Conservation (phyloP, 2,113 vertebrate genomes). For the Rhabdomys dilectus region DNA sequence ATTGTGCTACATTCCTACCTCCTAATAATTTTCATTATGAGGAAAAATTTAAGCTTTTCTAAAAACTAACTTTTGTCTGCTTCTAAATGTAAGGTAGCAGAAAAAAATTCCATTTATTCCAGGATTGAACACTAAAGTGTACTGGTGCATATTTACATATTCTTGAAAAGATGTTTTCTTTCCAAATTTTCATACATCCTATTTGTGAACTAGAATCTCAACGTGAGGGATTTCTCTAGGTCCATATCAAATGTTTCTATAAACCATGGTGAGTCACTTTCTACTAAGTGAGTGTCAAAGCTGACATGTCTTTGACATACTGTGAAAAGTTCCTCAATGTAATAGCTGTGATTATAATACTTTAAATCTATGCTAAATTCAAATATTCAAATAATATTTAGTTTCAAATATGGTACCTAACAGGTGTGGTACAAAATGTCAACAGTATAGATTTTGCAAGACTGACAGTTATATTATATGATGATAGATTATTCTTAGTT, state of each 20-base stretch:
- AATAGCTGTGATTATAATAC: background rate
- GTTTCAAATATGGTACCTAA: background rate
- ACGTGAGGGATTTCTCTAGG: background rate
- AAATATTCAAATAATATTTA: background rate
- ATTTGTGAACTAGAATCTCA: background rate
- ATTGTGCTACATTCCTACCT: too few relatives aligned
- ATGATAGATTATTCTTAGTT: slow-evolving; percentile 37
- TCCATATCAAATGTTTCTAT: background rate
- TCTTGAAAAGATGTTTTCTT: slow-evolving; percentile 19
- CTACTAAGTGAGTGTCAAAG: background rate
- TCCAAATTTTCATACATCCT: background rate
- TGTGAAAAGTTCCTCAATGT: background rate
- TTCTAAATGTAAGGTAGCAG: background rate
- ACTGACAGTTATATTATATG: background rate
- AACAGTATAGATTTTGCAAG: background rate
- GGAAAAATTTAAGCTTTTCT: background rate
- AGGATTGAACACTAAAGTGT: background rate
- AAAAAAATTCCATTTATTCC: background rate
- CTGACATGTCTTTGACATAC: background rate
- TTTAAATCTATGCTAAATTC: slow-evolving; percentile 28
- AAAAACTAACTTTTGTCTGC: background rate
- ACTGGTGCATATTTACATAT: background rate
- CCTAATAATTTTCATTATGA: background rate
- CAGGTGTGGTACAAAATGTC: slow-evolving; percentile 36
- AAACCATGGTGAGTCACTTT: background rate